A percentile compares a stretch with the other conserved stretches of the same genome.
phyloP scores from a whole-genome alignment of 2,888 invertebrate genomes.

The Beris chalybata region DNA sequence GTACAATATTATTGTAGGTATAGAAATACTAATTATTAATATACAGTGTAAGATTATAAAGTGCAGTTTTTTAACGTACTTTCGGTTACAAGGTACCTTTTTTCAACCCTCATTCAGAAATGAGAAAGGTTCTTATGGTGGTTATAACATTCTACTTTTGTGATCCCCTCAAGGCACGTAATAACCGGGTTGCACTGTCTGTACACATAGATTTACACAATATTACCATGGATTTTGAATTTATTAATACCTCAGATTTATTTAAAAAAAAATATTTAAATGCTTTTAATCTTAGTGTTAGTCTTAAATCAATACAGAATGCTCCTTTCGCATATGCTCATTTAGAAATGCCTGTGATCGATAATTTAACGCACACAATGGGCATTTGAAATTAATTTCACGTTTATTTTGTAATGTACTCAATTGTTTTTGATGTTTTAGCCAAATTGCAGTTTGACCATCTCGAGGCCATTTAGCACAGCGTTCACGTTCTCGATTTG shows the following conservation, averaged over 20 bases:
- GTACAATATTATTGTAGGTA: no score
- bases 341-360: slow-evolving; percentile 54
- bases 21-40: no score
- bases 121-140: no score
- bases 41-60: no score
- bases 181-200: no score
- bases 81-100: no score
- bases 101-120: no score
- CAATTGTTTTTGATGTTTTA: slow-evolving; percentile 9
- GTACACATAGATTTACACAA: background rate
- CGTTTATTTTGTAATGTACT: slow-evolving; percentile 8
- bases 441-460: background rate
- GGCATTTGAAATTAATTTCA: slow-evolving; percentile 52
- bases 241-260: no score
- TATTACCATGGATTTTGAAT: background rate
- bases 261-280: no score
- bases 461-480: background rate
- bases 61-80: no score
- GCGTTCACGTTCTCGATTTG: slow-evolving; percentile 47
- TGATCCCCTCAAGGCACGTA: no score
- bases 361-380: slow-evolving; percentile 53
- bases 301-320: slow-evolving; percentile 52
- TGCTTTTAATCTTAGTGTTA: background rate
- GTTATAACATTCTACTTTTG: no score
- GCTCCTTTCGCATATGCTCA: slow-evolving; percentile 56